Percentiles rank a stretch among this genome's conserved stretches.
phyloP scores from a whole-genome alignment of 2,797 vertebrate species.

The Gymnothorax javanicus region DNA sequence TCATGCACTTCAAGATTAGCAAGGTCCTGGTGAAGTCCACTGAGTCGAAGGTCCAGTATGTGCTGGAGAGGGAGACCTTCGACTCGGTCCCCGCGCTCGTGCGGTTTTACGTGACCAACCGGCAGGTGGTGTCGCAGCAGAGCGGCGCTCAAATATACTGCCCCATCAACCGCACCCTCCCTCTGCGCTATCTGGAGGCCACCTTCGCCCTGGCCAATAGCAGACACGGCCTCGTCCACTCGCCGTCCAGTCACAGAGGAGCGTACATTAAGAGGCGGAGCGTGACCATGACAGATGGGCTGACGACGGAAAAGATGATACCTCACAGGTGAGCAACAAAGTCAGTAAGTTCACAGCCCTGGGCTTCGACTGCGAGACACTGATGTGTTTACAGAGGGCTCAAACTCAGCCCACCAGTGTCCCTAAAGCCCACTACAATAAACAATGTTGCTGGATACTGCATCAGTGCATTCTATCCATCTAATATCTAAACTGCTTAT shows the following conservation, averaged over 20 bases:
- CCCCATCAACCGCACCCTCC: slow-evolving; percentile 93
- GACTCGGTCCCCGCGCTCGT: slow-evolving; percentile 90
- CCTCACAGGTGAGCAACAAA: slow-evolving; percentile 80
- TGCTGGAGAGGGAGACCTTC: slow-evolving; percentile 90
- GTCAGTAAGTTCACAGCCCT: background rate
- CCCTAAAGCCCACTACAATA: background rate
- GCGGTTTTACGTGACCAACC: slow-evolving; percentile 88
- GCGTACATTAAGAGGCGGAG: slow-evolving; percentile 94
- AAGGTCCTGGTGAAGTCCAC: slow-evolving; percentile 91
- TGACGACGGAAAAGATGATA: slow-evolving; percentile 91
- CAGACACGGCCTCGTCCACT: slow-evolving; percentile 79
- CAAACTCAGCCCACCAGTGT: background rate
- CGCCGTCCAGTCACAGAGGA: slow-evolving; percentile 83
- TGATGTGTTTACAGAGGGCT: background rate
- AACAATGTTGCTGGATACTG: background rate
- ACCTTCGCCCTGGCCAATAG: slow-evolving; percentile 85
- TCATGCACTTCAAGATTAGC: slow-evolving; percentile 92
- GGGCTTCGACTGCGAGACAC: background rate
- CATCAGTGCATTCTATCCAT: background rate
- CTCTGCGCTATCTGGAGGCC: slow-evolving; percentile 95
- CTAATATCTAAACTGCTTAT: too few species aligned
- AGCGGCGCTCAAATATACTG: slow-evolving; percentile 90
- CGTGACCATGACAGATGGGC: slow-evolving; percentile 93
- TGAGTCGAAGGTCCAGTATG: slow-evolving; percentile 87
- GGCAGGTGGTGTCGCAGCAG: slow-evolving; percentile 84